Conservation (phyloP, 2,797 vertebrate genomes). For the Propithecus perrieri region DNA sequence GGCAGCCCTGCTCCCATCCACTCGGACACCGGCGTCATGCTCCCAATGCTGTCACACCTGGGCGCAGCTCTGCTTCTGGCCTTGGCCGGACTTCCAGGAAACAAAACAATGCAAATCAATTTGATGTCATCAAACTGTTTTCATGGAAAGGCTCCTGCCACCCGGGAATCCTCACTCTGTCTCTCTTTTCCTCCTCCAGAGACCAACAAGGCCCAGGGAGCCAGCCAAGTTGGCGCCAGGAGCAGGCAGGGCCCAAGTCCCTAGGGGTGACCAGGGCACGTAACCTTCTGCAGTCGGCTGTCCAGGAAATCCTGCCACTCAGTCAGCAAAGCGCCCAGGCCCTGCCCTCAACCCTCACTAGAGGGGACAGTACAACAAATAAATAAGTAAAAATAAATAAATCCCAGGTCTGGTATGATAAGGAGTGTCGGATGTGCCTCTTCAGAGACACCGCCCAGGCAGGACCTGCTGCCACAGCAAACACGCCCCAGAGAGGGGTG, state of each 20-base stretch:
- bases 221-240: background rate
- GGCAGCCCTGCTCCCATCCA: background rate
- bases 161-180: no score
- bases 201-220: background rate
- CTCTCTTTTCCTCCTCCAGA: background rate
- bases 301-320: background rate
- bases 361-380: background rate
- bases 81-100: background rate
- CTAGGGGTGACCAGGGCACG: background rate
- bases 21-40: rapidly evolving
- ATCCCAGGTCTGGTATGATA: rapidly evolving
- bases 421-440: background rate
- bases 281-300: background rate
- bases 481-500: rapidly evolving
- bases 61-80: rapidly evolving
- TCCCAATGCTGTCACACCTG: rapidly evolving
- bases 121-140: background rate
- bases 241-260: background rate
- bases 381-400: background rate
- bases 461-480: background rate
- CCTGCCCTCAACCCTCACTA: rapidly evolving
- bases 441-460: background rate
- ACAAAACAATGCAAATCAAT: background rate
- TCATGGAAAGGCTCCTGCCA: background rate
- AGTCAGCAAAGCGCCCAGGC: background rate